phyloP scores from a whole-genome alignment of 2,888 invertebrate genomes.

The Theretra japonica region DNA sequence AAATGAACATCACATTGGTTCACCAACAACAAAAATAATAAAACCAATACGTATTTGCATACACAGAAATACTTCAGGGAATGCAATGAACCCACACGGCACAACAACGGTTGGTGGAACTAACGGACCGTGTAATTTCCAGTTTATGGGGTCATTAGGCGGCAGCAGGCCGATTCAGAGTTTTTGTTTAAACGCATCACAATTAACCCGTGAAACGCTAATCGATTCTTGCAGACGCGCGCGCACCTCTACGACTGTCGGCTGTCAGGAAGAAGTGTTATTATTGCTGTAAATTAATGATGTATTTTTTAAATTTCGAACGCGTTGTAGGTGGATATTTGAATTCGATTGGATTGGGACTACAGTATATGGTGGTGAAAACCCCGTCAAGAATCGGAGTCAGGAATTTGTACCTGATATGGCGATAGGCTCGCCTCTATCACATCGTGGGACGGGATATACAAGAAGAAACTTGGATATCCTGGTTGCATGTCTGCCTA shows the following conservation, averaged over 20 bases:
- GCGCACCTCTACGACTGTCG: conserved; percentile 33
- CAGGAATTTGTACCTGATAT: no score
- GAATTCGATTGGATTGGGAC: no score
- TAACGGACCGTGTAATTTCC: conserved; percentile 76
- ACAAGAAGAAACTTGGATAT: no score
- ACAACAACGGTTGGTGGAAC: conserved; percentile 63
- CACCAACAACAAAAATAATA: conserved; percentile 21
- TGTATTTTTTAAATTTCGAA: not conserved
- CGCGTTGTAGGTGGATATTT: no score
- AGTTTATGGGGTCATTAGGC: conserved; percentile 78
- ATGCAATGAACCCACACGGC: conserved; percentile 52
- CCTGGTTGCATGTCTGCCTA: no score
- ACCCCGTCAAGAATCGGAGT: no score
- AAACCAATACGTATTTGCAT: conserved; percentile 36
- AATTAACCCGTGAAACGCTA: conserved; percentile 79
- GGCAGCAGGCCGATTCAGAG: conserved; percentile 63
- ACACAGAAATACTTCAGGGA: conserved; percentile 40
- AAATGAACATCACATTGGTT: not conserved
- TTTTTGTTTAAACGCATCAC: conserved; percentile 71
- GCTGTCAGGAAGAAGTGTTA: conserved; percentile 14
- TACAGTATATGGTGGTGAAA: no score
- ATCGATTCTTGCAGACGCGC: conserved; percentile 71
- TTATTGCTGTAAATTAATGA: not conserved
- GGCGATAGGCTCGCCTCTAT: no score
- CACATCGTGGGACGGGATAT: no score